Evolutionary conservation across 2,888 invertebrate species (phyloP).

Genomic region (Agrypnus murinus): DNA sequence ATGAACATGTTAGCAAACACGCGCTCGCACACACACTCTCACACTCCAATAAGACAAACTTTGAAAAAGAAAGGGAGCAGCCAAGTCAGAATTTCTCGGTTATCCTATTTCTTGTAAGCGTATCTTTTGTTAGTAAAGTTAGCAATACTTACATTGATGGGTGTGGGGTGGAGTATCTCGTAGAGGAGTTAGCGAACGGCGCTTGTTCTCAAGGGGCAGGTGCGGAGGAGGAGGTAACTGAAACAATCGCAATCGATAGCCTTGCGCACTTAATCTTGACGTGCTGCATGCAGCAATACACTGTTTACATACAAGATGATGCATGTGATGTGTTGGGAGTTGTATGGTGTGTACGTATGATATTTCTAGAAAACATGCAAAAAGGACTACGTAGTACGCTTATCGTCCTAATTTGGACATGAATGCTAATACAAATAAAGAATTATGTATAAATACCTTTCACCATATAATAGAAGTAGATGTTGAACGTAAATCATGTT

Average conservation of each 20-base stretch:
- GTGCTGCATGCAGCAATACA: conserved; percentile 16
- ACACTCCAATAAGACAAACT: conserved; percentile 12
- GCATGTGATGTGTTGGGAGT: not conserved
- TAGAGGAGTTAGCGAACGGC: conserved; percentile 67
- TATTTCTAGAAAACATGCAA: too few species aligned
- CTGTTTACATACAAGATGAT: conserved; percentile 9
- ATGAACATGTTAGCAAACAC: conserved; percentile 11
- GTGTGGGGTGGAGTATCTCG: conserved; percentile 57
- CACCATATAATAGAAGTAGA: too few species aligned
- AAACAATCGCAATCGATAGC: conserved; percentile 63
- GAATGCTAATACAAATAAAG: too few species aligned
- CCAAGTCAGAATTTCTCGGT: conserved; percentile 16
- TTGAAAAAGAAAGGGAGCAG: conserved; percentile 16
- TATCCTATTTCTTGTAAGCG: conserved; percentile 10
- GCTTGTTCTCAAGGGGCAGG: conserved; percentile 82
- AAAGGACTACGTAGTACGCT: too few species aligned
- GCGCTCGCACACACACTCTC: too few species aligned
- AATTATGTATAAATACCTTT: too few species aligned
- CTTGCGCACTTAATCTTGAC: conserved; percentile 48
- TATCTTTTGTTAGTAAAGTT: conserved; percentile 29
- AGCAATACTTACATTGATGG: conserved; percentile 63
- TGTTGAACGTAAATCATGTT: too few species aligned
- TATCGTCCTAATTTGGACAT: too few species aligned
- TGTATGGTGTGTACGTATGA: too few species aligned
- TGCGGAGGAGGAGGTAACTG: conserved; percentile 84